Conservation (phyloP, 2,888 invertebrate species). For the Ophraella communa region DNA sequence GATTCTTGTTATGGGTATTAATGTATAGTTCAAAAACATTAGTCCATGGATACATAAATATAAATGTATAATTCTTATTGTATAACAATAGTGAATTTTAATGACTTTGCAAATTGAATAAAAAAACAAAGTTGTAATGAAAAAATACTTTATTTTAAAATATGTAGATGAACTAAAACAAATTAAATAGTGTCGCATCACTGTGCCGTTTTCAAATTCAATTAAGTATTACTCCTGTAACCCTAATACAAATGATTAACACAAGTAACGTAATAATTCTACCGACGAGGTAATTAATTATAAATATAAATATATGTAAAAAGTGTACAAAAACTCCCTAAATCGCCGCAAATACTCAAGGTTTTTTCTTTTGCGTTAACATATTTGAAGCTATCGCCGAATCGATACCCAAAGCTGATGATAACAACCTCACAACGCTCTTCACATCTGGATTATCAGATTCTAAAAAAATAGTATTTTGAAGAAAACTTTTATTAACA, state of each 20-base stretch:
- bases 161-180: conserved; percentile 12
- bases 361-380: conserved; percentile 51
- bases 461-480: conserved; percentile 59
- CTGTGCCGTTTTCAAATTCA: not conserved
- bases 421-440: conserved; percentile 80
- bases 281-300: conserved; percentile 6
- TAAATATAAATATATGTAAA: conserved; percentile 9
- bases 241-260: conserved; percentile 19
- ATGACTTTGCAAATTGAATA: not conserved
- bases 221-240: not conserved
- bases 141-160: conserved; percentile 18
- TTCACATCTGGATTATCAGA: conserved; percentile 76
- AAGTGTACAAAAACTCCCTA: conserved; percentile 35
- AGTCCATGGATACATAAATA: too few species aligned
- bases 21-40: too few species aligned
- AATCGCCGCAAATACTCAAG: conserved; percentile 30
- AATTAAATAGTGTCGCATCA: not conserved
- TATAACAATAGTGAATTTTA: too few species aligned
- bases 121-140: not conserved
- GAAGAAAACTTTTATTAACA: not conserved
- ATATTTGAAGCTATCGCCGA: conserved; percentile 50
- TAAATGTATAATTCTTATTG: too few species aligned
- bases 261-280: conserved; percentile 11
- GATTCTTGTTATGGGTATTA: too few species aligned
- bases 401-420: conserved; percentile 75